A percentile compares a stretch with the other conserved stretches of the same genome.
Evolutionary conservation across 1,140 invertebrate species (phyloP).

Genomic region (Drosophila seguyi): DNA sequence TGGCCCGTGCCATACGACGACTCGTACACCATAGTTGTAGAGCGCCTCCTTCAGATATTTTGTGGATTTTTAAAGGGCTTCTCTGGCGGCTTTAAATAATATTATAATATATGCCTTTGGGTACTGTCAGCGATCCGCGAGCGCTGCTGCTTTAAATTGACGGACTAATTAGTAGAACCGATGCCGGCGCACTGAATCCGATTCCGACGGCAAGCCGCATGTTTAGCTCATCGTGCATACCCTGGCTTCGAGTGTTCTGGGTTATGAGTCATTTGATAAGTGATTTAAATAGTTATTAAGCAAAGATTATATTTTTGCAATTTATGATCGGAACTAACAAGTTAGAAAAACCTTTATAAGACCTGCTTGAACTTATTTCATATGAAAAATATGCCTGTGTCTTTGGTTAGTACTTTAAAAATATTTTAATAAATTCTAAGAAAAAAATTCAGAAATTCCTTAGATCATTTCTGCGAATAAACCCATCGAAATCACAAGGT

Average conservation of each 20-base stretch:
- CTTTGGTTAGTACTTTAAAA: too few relatives aligned
- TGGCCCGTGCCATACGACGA: conserved; percentile 73
- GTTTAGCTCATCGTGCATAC: conserved; percentile 22
- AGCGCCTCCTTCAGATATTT: neutral
- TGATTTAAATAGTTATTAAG: neutral
- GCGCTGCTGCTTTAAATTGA: conserved; percentile 62
- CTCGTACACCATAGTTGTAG: conserved; percentile 68
- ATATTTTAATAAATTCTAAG: neutral
- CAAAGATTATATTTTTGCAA: neutral
- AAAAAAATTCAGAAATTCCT: neutral
- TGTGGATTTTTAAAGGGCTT: conserved; percentile 1
- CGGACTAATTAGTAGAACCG: conserved; percentile 73
- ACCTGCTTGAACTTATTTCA: too few relatives aligned
- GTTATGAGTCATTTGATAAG: neutral
- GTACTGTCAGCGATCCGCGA: conserved; percentile 32
- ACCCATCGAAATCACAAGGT: neutral
- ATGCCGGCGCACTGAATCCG: conserved; percentile 64
- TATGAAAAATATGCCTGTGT: too few relatives aligned
- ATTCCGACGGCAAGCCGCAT: conserved; percentile 26
- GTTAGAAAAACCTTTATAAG: too few relatives aligned
- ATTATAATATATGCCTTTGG: conserved; percentile 20
- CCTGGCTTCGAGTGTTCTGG: conserved; percentile 12
- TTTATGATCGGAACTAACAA: neutral
- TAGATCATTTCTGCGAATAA: neutral
- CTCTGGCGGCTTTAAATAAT: conserved; percentile 3